Conservation (phyloP, 1,140 invertebrate genomes). For the Megathymus violae region DNA sequence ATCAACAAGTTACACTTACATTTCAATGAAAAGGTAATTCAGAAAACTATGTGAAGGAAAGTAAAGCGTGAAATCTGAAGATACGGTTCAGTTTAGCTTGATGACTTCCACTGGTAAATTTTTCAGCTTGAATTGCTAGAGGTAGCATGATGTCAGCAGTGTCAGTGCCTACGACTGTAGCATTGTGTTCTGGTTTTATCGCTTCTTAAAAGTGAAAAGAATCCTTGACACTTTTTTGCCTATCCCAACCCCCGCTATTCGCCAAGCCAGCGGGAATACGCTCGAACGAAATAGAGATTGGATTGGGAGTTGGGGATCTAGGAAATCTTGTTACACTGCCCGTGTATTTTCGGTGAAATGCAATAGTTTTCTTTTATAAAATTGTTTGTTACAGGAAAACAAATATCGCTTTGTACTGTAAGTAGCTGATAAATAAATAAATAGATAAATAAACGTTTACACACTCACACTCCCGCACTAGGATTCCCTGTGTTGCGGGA, state of each 20-base stretch:
- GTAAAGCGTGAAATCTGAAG: constrained; percentile 29
- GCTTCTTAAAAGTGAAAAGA: constrained; percentile 47
- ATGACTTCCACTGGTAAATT: constrained; percentile 46
- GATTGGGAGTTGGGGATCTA: constrained; percentile 54
- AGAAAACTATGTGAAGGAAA: constrained; percentile 25
- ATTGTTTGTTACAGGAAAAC: constrained; percentile 8
- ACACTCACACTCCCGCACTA: too few relatives aligned
- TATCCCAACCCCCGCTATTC: constrained; percentile 36
- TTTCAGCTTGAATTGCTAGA: constrained; percentile 60
- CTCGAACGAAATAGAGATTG: constrained; percentile 49
- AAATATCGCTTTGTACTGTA: neutral
- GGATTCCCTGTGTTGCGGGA: too few relatives aligned
- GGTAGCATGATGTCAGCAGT: constrained; percentile 58
- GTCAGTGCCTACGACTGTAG: constrained; percentile 54
- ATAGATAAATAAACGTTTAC: too few relatives aligned
- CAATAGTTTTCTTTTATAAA: constrained; percentile 19
- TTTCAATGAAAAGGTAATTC: constrained; percentile 67
- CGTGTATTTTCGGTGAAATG: constrained; percentile 36
- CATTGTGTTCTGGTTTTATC: constrained; percentile 51
- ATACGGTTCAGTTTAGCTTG: constrained; percentile 47
- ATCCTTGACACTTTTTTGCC: constrained; percentile 41
- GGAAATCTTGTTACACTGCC: constrained; percentile 47
- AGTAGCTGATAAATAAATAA: neutral
- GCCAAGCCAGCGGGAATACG: constrained; percentile 48
- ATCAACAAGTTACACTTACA: constrained; percentile 48